These are phyloP conservation scores for Psilopsiagon aymara DNA, from an alignment of 2,113 vertebrate species.

Conservation along the genomic window DNA sequence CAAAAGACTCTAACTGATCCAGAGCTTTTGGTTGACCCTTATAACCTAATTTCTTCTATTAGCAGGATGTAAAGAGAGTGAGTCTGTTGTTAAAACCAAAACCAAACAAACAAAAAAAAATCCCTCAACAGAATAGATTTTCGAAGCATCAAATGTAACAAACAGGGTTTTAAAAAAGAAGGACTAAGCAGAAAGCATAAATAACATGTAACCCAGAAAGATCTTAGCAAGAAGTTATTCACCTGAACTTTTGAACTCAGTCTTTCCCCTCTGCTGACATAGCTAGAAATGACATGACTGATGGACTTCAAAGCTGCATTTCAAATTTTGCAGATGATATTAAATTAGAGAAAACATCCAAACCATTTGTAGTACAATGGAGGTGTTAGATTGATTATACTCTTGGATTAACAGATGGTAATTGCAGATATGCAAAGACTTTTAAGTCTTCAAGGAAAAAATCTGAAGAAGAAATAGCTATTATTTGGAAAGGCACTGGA, in stretches of 20 bases:
- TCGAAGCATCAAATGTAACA: background rate
- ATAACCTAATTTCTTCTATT: background rate
- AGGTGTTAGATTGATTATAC: conserved; percentile 9
- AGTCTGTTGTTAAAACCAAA: background rate
- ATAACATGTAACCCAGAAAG: background rate
- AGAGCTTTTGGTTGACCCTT: background rate
- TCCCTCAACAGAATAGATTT: background rate
- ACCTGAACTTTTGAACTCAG: conserved; percentile 27
- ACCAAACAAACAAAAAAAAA: background rate
- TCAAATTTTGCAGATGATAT: conserved; percentile 36
- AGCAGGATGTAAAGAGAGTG: background rate
- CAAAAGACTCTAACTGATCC: background rate
- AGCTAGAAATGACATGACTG: background rate
- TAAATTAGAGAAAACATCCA: conserved; percentile 30
- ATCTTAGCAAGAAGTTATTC: background rate
- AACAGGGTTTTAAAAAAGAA: background rate
- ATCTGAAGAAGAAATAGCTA: conserved; percentile 9
- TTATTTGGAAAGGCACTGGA: conserved; percentile 18
- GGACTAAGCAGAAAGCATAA: background rate
- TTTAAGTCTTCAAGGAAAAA: conserved; percentile 26
- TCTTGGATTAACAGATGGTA: conserved; percentile 39
- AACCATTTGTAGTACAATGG: background rate
- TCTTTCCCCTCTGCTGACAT: background rate
- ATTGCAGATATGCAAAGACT: conserved; percentile 17
- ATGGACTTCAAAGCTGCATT: conserved; percentile 4